These are phyloP conservation scores for Phalera bucephala DNA, from an alignment of 2,888 invertebrate species.

Conservation along the genomic window DNA sequence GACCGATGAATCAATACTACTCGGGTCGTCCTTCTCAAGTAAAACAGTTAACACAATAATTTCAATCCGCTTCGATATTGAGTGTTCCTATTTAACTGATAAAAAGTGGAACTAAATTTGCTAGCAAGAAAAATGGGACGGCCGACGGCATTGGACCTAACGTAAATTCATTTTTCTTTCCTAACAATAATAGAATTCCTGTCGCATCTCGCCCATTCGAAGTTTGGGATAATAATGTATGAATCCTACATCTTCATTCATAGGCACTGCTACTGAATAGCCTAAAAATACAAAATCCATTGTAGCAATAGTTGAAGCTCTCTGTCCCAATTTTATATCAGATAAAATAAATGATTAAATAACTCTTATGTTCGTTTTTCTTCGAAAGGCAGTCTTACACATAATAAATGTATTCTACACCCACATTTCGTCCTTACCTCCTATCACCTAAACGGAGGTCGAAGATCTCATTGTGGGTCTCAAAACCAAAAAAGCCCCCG, in stretches of 20 bases:
- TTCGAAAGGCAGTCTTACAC: no score
- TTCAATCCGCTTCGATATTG: conserved; percentile 14
- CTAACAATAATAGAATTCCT: background rate
- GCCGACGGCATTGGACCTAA: background rate
- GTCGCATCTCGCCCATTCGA: background rate
- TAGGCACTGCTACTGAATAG: background rate
- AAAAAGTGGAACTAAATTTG: conserved; percentile 11
- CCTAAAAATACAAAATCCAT: background rate
- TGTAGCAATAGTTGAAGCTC: no score
- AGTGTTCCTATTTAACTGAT: conserved; percentile 9
- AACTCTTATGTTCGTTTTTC: no score
- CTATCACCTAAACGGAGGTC: no score
- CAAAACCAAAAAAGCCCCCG: no score
- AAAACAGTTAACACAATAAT: conserved; percentile 26
- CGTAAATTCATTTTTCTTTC: background rate
- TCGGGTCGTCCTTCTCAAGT: conserved; percentile 18
- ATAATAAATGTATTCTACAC: no score
- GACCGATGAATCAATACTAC: conserved; percentile 24
- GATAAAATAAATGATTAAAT: no score
- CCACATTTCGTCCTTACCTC: no score
- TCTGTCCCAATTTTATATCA: no score
- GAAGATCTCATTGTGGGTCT: no score
- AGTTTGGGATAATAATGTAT: background rate
- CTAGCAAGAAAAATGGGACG: conserved; percentile 13
- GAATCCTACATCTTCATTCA: background rate